Conservation (phyloP, 2,888 invertebrate species). For the Drosophila prostipennis region DNA sequence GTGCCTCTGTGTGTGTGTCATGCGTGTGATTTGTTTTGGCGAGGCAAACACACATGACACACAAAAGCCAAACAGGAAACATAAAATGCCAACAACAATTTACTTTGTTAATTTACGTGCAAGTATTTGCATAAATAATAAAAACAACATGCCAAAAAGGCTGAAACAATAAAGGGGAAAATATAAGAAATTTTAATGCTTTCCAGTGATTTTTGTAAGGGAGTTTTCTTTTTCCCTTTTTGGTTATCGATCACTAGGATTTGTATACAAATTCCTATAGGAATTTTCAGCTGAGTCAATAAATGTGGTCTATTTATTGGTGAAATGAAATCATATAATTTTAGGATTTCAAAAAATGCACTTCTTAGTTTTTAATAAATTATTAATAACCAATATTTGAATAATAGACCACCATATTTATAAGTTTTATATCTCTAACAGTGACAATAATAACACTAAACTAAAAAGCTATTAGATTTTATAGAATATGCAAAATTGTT, state of each 20-base stretch:
- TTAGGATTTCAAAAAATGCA: too few relatives aligned
- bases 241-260: constrained; percentile 2
- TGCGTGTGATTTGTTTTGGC: constrained; percentile 73
- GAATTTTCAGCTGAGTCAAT: too few relatives aligned
- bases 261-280: too few relatives aligned
- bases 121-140: constrained; percentile 74
- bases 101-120: constrained; percentile 72
- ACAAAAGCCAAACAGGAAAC: constrained; percentile 55
- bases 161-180: constrained; percentile 19
- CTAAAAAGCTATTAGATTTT: too few relatives aligned
- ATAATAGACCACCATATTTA: too few relatives aligned
- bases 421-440: too few relatives aligned
- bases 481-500: too few relatives aligned
- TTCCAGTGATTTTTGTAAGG: constrained; percentile 5
- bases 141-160: constrained; percentile 21
- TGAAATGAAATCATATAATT: too few relatives aligned
- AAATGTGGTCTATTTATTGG: too few relatives aligned
- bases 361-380: too few relatives aligned
- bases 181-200: constrained; percentile 14
- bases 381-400: too few relatives aligned
- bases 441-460: too few relatives aligned
- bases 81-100: constrained; percentile 65
- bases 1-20: constrained; percentile 39
- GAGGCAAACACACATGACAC: constrained; percentile 59
- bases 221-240: not conserved